These are phyloP conservation scores for Anas platyrhynchos DNA, from an alignment of 2,113 vertebrate genomes.

Conservation along the genomic window DNA sequence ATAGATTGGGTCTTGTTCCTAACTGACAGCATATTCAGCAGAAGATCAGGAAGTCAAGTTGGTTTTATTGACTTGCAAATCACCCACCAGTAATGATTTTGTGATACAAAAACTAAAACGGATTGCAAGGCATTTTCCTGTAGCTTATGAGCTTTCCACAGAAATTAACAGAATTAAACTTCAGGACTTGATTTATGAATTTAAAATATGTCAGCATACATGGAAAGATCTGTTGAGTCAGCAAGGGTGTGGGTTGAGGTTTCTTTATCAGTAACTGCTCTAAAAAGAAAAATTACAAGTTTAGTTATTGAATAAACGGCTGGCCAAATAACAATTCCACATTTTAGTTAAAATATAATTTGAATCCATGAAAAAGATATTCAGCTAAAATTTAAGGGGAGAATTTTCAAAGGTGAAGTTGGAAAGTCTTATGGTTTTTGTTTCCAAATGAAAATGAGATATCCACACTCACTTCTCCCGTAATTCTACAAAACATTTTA, in stretches of 20 bases:
- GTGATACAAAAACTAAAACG: constrained; percentile 3
- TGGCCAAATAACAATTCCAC: not conserved
- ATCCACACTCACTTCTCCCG: not conserved
- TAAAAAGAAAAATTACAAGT: not conserved
- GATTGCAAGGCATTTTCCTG: not conserved
- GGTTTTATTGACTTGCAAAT: constrained; percentile 35
- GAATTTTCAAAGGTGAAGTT: not conserved
- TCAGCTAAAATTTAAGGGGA: not conserved
- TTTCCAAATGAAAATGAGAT: not conserved
- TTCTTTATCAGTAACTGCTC: not conserved
- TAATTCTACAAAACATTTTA: not conserved
- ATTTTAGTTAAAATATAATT: not conserved
- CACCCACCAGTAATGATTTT: not conserved
- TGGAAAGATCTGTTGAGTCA: not conserved
- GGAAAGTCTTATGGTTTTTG: not conserved
- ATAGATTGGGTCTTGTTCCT: not conserved
- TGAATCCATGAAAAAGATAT: not conserved
- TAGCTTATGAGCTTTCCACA: not conserved
- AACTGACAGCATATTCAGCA: constrained; percentile 2
- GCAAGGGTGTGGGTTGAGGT: not conserved
- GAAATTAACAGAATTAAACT: constrained; percentile 10
- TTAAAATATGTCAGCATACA: not conserved
- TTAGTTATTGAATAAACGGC: not conserved
- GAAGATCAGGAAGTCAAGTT: not conserved
- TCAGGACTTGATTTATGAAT: not conserved